phyloP scores from a whole-genome alignment of 2,888 invertebrate genomes.

The Halocaridina rubra region DNA sequence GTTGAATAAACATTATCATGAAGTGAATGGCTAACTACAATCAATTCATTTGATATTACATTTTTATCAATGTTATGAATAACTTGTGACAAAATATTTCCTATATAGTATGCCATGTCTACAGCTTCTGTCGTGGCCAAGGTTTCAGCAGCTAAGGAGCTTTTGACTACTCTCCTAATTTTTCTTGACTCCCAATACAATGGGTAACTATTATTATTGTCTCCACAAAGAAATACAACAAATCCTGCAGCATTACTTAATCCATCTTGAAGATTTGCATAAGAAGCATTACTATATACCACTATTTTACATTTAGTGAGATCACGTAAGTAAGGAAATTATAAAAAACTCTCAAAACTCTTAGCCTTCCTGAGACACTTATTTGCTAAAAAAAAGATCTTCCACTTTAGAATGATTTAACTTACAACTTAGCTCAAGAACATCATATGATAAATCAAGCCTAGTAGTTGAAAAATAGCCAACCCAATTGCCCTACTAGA shows the following conservation, averaged over 20 bases:
- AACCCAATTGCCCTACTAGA: not conserved
- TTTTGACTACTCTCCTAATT: conserved; percentile 15
- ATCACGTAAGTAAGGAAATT: not conserved
- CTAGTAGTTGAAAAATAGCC: not conserved
- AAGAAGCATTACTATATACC: conserved; percentile 29
- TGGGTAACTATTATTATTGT: conserved; percentile 22
- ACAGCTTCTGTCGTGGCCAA: not conserved
- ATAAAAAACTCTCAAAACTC: not conserved
- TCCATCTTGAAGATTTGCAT: conserved; percentile 4
- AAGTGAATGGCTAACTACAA: not conserved
- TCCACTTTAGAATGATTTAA: conserved; percentile 71
- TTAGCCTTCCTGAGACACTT: conserved; percentile 2
- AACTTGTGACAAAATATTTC: not conserved
- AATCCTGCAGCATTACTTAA: not conserved
- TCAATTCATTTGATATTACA: not conserved
- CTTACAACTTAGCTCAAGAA: not conserved
- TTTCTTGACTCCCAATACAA: conserved; percentile 7
- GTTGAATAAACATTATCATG: not conserved
- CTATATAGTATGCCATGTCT: conserved; percentile 16
- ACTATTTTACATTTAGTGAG: not conserved
- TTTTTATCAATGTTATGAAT: not conserved
- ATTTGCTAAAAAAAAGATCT: conserved; percentile 28
- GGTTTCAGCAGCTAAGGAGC: not conserved
- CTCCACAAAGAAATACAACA: not conserved
- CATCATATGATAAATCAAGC: not conserved